Evolutionary conservation across 2,113 vertebrate species (phyloP), one percentile per base, ranked within the genome.

Genomic region (Alouatta palliata): DNA sequence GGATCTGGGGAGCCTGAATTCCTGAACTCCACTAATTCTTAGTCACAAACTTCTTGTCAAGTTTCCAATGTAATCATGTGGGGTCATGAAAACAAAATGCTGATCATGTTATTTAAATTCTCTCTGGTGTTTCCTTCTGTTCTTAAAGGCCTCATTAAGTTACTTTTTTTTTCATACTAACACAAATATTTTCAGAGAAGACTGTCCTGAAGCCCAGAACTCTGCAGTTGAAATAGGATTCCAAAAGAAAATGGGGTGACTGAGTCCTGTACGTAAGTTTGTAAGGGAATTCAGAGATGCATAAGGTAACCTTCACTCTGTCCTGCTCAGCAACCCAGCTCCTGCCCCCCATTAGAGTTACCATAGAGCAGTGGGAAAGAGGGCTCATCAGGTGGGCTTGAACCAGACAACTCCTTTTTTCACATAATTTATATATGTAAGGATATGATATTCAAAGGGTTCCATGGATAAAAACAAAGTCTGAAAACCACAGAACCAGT

Each of bases 311-410:
- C 43, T 90, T 56, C 54, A 70, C 2, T 8, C 11, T 40, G 19
- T 14, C n/a, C 37, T 90, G 40, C 68, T 54, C 40, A 45, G 52
- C 77, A 37, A 37, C 21, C 16, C 23, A 45, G 52, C 1, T 27
- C 5, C 2, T 43, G 40, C 12, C 7, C 1, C 58, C 20, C 8
- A n/a, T 6, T 0, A 8, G n/a, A 20, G 20, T 54, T 8, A 61
- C 30, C 35, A 61, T 17, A 54, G 30, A 71, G 43, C 0, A 2
- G 32, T 2, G 5, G 8, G 47, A 37, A 87, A 17, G 11, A 32
- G n/a, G 19, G 2, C 8, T 68, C 25, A 25, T 3, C 58, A 64
- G 3, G 10, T 20, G n/a, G 30, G 25, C 40, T 66, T 77, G 25
- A 85, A 12, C 5, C 54, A 77, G 37, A 77, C 58, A 30, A 23